Evolutionary conservation across 2,797 vertebrate genomes (phyloP).

Genomic region (Notoglanidium macrostoma): DNA sequence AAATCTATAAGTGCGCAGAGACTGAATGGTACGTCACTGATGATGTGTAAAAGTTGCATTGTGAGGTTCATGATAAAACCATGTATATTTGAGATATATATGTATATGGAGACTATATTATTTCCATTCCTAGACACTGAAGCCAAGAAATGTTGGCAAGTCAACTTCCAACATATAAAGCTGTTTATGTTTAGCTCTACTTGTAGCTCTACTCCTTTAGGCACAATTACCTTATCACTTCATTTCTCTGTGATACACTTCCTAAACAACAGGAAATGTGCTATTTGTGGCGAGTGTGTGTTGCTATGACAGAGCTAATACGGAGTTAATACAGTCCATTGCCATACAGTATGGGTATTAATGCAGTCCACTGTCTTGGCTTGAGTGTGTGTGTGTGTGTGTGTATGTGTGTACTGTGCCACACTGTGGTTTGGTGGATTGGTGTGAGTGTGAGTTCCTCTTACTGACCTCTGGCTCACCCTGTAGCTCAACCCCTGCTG

Average conservation of each 20-base stretch:
- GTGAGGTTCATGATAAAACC: not conserved
- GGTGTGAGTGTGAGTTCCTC: constrained; percentile 43
- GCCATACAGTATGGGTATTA: not conserved
- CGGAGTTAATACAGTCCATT: not conserved
- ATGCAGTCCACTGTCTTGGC: not conserved
- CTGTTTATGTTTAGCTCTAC: not conserved
- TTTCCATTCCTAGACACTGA: not conserved
- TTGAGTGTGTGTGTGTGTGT: constrained; percentile 17
- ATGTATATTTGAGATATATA: not conserved
- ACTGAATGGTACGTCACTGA: too few species aligned
- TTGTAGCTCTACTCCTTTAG: not conserved
- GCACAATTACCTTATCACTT: not conserved
- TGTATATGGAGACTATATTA: not conserved
- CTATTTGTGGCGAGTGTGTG: too few species aligned
- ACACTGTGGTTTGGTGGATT: constrained; percentile 46
- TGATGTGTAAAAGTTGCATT: not conserved
- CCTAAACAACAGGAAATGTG: not conserved
- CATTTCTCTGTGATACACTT: not conserved
- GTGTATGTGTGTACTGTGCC: not conserved
- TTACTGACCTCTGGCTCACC: constrained; percentile 55
- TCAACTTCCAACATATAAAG: not conserved
- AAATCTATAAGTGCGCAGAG: too few species aligned
- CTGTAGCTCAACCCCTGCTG: constrained; percentile 40
- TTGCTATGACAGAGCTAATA: not conserved
- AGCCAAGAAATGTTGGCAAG: not conserved